Base-by-base conservation (phyloP, 2,888 invertebrate genomes). In the Eupithecia exiguata region DNA sequence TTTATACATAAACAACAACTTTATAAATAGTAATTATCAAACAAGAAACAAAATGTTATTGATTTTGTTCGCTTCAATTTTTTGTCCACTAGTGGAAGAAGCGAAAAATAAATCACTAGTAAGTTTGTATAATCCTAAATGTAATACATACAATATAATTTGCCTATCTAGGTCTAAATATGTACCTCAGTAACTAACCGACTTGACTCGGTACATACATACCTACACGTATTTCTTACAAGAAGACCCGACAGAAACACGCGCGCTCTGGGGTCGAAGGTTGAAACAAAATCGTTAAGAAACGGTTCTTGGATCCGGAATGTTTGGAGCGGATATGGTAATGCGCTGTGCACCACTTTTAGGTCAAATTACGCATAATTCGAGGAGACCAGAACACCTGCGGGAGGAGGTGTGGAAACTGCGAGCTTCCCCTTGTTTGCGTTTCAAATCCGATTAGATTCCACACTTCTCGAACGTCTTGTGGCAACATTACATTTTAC, bases 311-410 rank as follows among this genome's bases (percentile, higher is more conserved):
- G 67, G 70, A 70, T 78, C 74, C 74, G 62, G 68, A 74, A 71
- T 72, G 71, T 75, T 77, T 76, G 75, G 74, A 78, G 77, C 73
- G 70, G 72, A 78, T 76, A 81, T 78, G 75, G 49, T 77, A 79
- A 76, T 79, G 75, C 69, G 68, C 71, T 66, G 74, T 77, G 78
- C 78, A 77, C 77, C 74, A 78, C 77, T 76, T 79, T 77, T 77
- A 76, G 78, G 78, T 79, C 81, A 76, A 78, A 79, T 77, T 80
- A 77, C 71, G 81, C 79, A 81, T 80, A 79, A 78, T 79, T 78
- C 77, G 74, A 70, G 71, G 58, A 18, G 46, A 18, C 18, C 46
- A 18, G 46, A n/a, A 46, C 4, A 7, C 46, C 12, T 40, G 1
- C 38, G 10, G 38, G 12, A 12, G 5, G 38, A 40, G 14, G 14